A percentile compares a stretch with the other conserved stretches of the same genome.
Evolutionary conservation across 2,797 vertebrate genomes (phyloP).

Genomic region (Danionella dracula): DNA sequence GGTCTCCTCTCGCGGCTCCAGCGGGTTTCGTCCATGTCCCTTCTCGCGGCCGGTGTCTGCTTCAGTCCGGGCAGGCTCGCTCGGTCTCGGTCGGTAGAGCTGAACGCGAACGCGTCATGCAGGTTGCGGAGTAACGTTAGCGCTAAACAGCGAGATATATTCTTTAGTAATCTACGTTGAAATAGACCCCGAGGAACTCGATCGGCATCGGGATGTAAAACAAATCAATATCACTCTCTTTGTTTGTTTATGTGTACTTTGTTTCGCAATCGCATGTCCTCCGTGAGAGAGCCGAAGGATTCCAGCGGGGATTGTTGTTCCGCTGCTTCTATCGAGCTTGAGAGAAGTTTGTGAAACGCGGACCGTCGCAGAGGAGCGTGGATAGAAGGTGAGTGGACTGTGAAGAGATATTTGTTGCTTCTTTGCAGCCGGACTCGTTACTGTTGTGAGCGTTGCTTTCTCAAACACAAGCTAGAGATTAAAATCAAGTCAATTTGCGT

Average conservation of each 20-base stretch:
- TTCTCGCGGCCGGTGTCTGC: not conserved
- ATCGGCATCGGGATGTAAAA: not conserved
- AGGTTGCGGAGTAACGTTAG: not conserved
- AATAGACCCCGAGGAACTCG: no score
- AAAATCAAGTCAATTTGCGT: not conserved
- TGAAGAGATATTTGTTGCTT: not conserved
- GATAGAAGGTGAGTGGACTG: not conserved
- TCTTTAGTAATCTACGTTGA: no score
- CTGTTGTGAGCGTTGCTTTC: not conserved
- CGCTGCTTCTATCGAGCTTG: not conserved
- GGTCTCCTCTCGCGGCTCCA: not conserved
- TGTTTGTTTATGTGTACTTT: not conserved
- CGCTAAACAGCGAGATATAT: no score
- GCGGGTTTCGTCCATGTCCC: not conserved
- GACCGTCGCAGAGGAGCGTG: not conserved
- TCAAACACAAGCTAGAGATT: not conserved
- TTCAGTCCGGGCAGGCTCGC: no score
- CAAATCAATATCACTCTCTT: not conserved
- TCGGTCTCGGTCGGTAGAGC: no score
- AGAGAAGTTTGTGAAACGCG: not conserved
- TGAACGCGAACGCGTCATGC: slow-evolving; percentile 5
- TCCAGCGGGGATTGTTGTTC: not conserved
- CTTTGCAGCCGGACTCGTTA: not conserved
- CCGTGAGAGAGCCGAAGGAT: no score
- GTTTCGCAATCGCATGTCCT: no score